A percentile compares a stretch with the other conserved stretches of the same genome.
These are phyloP conservation scores for Chaetorhynchus papuensis DNA, from an alignment of 2,113 vertebrate genomes.

Conservation along the genomic window DNA sequence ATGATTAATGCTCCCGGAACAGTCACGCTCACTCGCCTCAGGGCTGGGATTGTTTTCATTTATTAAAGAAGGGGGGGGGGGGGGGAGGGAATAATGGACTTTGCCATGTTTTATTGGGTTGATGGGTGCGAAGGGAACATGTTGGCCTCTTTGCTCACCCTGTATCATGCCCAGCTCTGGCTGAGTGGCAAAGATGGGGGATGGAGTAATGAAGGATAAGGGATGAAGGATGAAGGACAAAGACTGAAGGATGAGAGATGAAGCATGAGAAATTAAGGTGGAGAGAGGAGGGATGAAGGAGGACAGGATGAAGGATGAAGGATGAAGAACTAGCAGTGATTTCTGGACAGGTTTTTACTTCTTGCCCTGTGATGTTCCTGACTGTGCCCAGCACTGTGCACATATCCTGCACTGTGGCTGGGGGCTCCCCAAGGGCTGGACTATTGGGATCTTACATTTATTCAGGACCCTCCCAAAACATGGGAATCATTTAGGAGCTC, in stretches of 20 bases:
- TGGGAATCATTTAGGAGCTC: not conserved
- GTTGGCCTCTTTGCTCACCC: not conserved
- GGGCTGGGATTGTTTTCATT: not conserved
- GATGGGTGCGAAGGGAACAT: not conserved
- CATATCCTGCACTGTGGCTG: not conserved
- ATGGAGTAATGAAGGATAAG: not conserved
- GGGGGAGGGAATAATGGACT: not conserved
- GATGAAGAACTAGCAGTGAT: not conserved
- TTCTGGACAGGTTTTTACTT: not conserved
- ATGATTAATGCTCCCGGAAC: not conserved
- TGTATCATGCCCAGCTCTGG: accelerated
- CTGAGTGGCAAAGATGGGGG: not conserved
- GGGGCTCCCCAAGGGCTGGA: not conserved
- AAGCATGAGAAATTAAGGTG: not conserved
- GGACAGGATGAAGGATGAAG: not conserved
- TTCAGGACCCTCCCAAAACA: not conserved
- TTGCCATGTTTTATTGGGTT: slow-evolving; percentile 4
- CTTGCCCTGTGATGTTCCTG: not conserved
- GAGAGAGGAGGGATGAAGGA: not conserved
- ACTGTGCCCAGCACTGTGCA: not conserved
- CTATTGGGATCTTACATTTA: not conserved
- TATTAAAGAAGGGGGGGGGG: not conserved
- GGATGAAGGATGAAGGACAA: not conserved
- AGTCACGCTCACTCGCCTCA: not conserved
- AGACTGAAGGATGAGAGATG: not conserved